Percentiles rank a stretch among this genome's conserved stretches.
Evolutionary conservation across 2,888 invertebrate genomes (phyloP).

Genomic region (Prostheceraeus crozeri): DNA sequence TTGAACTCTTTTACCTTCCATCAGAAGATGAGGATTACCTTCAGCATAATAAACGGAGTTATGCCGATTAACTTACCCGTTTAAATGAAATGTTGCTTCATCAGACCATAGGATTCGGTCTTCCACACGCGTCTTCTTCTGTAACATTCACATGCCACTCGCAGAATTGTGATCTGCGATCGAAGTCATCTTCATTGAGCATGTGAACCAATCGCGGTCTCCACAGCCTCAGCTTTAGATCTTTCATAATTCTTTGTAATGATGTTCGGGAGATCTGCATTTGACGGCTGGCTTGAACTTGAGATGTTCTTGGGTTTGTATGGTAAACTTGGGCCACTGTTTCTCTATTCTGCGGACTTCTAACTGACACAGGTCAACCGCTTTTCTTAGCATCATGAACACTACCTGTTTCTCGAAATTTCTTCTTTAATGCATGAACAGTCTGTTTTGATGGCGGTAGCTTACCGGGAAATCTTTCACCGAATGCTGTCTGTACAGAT

Average conservation of each 20-base stretch:
- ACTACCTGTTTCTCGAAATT: constrained; percentile 21
- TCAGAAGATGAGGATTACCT: constrained; percentile 20
- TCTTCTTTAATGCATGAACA: constrained; percentile 31
- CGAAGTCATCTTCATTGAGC: constrained; percentile 26
- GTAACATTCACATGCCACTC: constrained; percentile 17
- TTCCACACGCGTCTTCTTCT: constrained; percentile 22
- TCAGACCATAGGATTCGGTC: constrained; percentile 17
- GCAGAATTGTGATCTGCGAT: constrained; percentile 23
- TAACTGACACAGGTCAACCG: constrained; percentile 20
- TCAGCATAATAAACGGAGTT: constrained; percentile 22
- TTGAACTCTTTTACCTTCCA: constrained; percentile 20
- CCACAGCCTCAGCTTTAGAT: constrained; percentile 19
- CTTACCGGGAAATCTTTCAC: constrained; percentile 28
- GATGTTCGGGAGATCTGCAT: constrained; percentile 12
- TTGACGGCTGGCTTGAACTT: constrained; percentile 28
- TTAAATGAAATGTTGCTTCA: constrained; percentile 28
- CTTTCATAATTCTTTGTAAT: constrained; percentile 27
- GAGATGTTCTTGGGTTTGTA: constrained; percentile 14
- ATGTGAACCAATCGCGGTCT: constrained; percentile 26
- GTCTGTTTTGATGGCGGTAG: constrained; percentile 28
- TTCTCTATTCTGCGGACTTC: constrained; percentile 16
- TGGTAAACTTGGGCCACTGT: constrained; percentile 25
- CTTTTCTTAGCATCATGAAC: constrained; percentile 32
- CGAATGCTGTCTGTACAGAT: constrained; percentile 26
- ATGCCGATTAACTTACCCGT: constrained; percentile 19